Evolutionary conservation across 2,888 invertebrate species (phyloP).

Genomic region (Coleophora deauratella): DNA sequence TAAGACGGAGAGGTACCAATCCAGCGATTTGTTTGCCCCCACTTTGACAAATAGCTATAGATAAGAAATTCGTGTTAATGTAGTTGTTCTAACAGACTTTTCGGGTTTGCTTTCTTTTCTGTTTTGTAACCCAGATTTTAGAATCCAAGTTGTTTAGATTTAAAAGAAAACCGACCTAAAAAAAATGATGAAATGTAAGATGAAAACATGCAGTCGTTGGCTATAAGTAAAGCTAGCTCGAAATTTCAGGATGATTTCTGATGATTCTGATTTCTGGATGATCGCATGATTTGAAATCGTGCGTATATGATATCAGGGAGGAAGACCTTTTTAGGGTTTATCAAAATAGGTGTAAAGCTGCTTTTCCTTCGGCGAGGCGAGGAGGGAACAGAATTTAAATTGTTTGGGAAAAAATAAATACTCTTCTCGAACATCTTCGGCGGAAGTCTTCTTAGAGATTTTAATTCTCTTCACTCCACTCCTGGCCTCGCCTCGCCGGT

Average conservation of each 20-base stretch:
- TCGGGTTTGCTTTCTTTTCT: no score
- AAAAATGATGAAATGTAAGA: background rate
- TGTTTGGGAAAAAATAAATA: no score
- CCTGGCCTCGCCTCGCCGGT: no score
- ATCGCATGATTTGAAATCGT: background rate
- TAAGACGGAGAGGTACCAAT: conserved; percentile 34
- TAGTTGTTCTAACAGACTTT: no score
- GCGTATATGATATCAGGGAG: background rate
- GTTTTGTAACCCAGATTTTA: no score
- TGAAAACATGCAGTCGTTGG: background rate
- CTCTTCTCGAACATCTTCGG: no score
- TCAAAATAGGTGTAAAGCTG: no score
- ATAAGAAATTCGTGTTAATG: conserved; percentile 56
- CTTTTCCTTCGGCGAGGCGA: no score
- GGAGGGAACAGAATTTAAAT: no score
- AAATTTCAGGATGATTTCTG: background rate
- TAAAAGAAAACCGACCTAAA: conserved; percentile 18
- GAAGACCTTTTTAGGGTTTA: no score
- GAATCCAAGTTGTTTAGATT: conserved; percentile 47
- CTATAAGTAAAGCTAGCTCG: background rate
- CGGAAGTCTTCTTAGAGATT: no score
- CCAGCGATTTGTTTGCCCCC: conserved; percentile 49
- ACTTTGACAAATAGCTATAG: conserved; percentile 56
- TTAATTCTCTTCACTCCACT: no score
- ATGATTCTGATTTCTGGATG: background rate